Evolutionary conservation across 2,797 vertebrate species (phyloP), one percentile per base, ranked within the genome.

Genomic region (Pangasius macronema): DNA sequence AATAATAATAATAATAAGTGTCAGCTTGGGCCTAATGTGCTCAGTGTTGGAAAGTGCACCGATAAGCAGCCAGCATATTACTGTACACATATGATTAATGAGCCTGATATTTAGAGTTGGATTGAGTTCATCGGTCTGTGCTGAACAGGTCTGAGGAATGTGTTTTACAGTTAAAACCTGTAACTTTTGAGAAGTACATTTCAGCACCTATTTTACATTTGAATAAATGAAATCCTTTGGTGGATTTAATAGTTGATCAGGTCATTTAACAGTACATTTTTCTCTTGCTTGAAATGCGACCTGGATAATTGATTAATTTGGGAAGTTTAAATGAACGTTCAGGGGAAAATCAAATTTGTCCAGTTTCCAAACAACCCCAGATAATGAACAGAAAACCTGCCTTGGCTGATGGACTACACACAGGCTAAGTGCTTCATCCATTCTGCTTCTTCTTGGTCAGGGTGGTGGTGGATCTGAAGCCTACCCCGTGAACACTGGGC

Each of bases 321-420:
- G 33, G 18, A 51, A 57, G 77, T 59, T 39, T 59, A 59, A 80
- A 80, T 80, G 55, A 80, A 80, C 14, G 20, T 80, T 80, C 7
- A 36, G 22, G 20, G 36, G 77, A 36, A 80, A 80, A 55, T 79
- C n/a, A 11, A 53, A 77, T 55, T 53, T 8, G 3, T 0, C n/a
- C 51, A 36, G 51, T 57, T 79, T 57, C 30, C 46, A 14, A 76
- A 51, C 73, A 51, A 51, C 73, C 46, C 46, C 22, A 39, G 16
- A 80, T 20, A 59, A 0, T 59, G 55, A 39, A 80, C 33, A 27
- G 33, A 59, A 80, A 80, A 57, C 36, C 79, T 81, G 55, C 36
- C 24, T 81, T 24, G 55, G 55, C 46, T 59, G 77, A 81, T 81
- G 11, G 22, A 42, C 55, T 59, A 13, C 3, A 36, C 42, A 61